Conservation (phyloP, 2,797 vertebrate species). For the Bovichtus variegatus region DNA sequence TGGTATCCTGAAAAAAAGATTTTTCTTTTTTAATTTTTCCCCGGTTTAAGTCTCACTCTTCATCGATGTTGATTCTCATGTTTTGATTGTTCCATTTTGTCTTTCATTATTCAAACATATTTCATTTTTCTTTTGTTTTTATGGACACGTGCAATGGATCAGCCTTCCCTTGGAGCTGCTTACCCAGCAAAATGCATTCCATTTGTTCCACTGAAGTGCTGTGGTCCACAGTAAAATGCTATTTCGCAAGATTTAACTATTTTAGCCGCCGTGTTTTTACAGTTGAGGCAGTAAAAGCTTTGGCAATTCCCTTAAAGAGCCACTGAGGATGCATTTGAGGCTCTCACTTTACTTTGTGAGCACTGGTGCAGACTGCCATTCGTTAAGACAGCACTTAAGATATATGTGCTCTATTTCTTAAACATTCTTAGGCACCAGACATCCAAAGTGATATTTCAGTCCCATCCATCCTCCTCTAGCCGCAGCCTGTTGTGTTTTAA, state of each 20-base stretch:
- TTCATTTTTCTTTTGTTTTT: not conserved
- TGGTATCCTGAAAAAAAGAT: not conserved
- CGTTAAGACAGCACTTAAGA: not conserved
- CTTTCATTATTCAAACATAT: not conserved
- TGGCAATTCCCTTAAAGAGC: not conserved
- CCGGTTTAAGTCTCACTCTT: not conserved
- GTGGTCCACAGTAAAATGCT: not conserved
- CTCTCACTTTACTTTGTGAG: not conserved
- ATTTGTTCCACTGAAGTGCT: not conserved
- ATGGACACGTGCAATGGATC: not conserved
- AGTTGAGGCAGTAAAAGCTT: not conserved
- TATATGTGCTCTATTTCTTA: not conserved
- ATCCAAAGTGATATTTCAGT: constrained; percentile 7
- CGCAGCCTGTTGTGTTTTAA: constrained; percentile 39
- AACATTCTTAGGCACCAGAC: not conserved
- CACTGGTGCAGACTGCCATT: not conserved
- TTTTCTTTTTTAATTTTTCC: too few species aligned
- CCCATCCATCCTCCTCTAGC: constrained; percentile 43
- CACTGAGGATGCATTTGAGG: not conserved
- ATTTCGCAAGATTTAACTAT: not conserved
- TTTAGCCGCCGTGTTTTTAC: not conserved
- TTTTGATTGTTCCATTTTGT: not conserved
- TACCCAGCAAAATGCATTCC: not conserved
- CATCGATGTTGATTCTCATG: not conserved
- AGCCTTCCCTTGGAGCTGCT: not conserved